Percentiles rank a stretch among this genome's conserved stretches.
Conservation (phyloP, 2,797 vertebrate genomes). For the Tapera naevia region DNA sequence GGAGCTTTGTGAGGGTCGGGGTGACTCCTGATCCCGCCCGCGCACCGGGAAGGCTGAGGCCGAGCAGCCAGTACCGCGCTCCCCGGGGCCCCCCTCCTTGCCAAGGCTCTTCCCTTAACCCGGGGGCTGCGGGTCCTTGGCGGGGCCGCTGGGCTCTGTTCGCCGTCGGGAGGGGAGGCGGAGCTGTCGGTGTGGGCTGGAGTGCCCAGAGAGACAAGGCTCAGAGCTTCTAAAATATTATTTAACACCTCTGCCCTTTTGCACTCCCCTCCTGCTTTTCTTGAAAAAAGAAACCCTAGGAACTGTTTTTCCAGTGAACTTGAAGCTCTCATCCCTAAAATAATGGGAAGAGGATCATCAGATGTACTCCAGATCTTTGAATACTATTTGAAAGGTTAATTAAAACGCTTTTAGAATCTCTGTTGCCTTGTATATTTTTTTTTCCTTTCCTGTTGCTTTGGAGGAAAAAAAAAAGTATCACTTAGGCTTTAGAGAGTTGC, state of each 20-base stretch:
- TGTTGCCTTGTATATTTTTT: background rate
- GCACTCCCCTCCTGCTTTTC: accelerated
- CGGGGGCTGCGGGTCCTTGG: background rate
- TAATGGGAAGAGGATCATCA: background rate
- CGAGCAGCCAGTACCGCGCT: no score
- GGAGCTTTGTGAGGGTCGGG: no score
- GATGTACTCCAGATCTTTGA: accelerated
- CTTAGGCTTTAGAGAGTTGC: background rate
- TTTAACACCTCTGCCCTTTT: background rate
- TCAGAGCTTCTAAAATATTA: no score
- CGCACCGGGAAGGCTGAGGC: no score
- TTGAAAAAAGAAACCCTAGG: no score
- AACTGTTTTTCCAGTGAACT: no score
- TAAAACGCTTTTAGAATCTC: background rate
- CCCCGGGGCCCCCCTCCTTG: no score
- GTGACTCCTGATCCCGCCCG: accelerated
- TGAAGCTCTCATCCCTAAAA: background rate
- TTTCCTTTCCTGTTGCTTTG: background rate
- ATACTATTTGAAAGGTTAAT: background rate
- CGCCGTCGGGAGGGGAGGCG: no score
- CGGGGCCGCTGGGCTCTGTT: background rate
- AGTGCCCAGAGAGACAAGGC: no score
- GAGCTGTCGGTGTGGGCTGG: no score
- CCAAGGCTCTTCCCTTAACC: background rate
- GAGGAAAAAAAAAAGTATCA: background rate